A percentile compares a stretch with the other conserved stretches of the same genome.
Conservation (phyloP, 2,113 vertebrate genomes). For the Prionailurus bengalensis region DNA sequence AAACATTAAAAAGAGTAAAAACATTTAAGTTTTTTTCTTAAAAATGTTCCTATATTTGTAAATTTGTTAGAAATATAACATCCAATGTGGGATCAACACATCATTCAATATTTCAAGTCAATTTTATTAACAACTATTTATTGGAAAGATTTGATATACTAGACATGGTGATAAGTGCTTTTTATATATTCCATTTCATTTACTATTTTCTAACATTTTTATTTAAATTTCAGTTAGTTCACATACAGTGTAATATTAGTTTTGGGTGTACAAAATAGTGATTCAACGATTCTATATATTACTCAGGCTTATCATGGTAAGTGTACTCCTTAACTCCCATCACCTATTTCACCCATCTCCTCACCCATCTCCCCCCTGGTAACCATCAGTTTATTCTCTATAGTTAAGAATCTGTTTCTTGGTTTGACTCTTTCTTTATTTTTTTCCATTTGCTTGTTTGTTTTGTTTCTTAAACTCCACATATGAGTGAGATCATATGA, state of each 20-base stretch:
- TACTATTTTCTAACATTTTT: not conserved
- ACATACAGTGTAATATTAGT: not conserved
- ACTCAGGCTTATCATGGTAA: no score
- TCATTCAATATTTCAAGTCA: slow-evolving; percentile 1
- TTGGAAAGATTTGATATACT: not conserved
- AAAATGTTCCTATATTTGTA: not conserved
- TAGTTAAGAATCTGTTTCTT: not conserved
- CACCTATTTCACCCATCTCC: not conserved
- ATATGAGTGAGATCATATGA: not conserved
- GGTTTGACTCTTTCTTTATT: not conserved
- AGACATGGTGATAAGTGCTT: not conserved
- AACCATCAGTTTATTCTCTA: not conserved
- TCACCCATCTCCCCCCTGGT: not conserved
- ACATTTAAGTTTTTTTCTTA: slow-evolving; percentile 43
- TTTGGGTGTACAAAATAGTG: not conserved
- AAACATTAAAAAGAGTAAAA: not conserved
- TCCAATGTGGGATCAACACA: not conserved
- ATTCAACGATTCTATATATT: not conserved
- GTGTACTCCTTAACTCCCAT: not conserved
- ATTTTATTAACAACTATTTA: slow-evolving; percentile 21
- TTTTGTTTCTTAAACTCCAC: not conserved
- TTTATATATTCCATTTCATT: not conserved
- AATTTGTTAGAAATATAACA: slow-evolving; percentile 2
- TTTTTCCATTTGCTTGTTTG: not conserved
- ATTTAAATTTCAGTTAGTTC: not conserved